These are phyloP conservation scores for Pipistrellus pygmaeus DNA, from an alignment of 2,797 vertebrate species.

Conservation along the genomic window DNA sequence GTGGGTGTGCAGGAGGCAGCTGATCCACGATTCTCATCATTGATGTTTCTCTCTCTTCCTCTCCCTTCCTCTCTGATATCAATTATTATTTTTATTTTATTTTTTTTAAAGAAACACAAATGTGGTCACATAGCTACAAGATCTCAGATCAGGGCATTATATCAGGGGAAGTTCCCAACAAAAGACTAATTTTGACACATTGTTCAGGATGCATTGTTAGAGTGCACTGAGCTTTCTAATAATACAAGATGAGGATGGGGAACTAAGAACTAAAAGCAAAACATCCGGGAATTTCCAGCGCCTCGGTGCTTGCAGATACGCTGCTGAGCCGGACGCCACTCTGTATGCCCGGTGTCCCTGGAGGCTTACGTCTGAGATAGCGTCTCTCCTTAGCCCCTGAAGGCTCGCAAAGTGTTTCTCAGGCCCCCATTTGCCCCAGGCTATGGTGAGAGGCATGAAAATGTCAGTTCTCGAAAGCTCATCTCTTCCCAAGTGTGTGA, in stretches of 20 bases:
- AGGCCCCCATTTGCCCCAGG: background rate
- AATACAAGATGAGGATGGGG: background rate
- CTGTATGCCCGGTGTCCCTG: background rate
- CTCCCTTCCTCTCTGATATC: too few relatives aligned
- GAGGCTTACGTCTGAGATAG: background rate
- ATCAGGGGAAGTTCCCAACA: background rate
- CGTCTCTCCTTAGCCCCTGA: background rate
- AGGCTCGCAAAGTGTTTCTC: background rate
- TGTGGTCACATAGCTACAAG: too few relatives aligned
- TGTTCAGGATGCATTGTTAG: background rate
- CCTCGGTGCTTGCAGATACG: background rate
- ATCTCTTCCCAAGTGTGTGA: conserved; percentile 4
- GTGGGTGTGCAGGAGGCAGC: too few relatives aligned
- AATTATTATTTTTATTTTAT: too few relatives aligned
- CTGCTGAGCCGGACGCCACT: background rate
- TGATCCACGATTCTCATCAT: too few relatives aligned
- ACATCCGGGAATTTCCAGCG: background rate
- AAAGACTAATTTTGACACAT: background rate
- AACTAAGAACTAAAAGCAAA: background rate
- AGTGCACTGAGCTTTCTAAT: background rate
- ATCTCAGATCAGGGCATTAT: background rate
- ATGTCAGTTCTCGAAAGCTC: conserved; percentile 29
- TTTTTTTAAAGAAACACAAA: too few relatives aligned
- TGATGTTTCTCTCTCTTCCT: too few relatives aligned
- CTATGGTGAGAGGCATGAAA: conserved; percentile 23